These are phyloP conservation scores for Dascyllus trimaculatus DNA, from an alignment of 2,113 vertebrate species.

Conservation along the genomic window DNA sequence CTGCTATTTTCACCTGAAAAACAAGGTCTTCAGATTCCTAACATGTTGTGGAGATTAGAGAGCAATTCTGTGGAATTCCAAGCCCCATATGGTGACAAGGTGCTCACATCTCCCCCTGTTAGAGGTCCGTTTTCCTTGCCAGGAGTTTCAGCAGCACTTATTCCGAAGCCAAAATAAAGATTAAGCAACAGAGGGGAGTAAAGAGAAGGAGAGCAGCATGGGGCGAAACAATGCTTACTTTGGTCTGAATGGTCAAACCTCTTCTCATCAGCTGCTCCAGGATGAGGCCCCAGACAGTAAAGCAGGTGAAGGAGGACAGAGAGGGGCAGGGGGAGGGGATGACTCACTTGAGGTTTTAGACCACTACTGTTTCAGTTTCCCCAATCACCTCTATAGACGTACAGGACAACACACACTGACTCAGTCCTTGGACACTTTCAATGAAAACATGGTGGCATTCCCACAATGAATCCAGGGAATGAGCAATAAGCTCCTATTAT, in stretches of 20 bases:
- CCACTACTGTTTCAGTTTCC: conserved; percentile 49
- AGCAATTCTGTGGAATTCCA: conserved; percentile 65
- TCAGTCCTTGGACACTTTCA: conserved; percentile 55
- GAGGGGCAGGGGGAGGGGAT: conserved; percentile 12
- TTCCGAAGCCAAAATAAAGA: conserved; percentile 61
- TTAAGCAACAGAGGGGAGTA: conserved; percentile 40
- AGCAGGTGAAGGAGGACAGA: conserved; percentile 11
- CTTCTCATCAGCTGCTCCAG: conserved; percentile 7
- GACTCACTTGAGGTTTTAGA: conserved; percentile 67
- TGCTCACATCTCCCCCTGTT: conserved; percentile 61
- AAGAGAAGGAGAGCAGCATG: conserved; percentile 14
- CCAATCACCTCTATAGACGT: conserved; percentile 42
- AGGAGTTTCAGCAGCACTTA: conserved; percentile 51
- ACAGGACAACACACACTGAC: conserved; percentile 58
- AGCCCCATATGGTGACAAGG: conserved; percentile 76
- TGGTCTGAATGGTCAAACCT: conserved; percentile 20
- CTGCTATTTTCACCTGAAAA: conserved; percentile 63
- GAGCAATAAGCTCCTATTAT: conserved; percentile 54
- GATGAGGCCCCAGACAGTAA: conserved; percentile 1
- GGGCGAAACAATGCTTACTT: conserved; percentile 32
- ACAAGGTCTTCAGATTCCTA: conserved; percentile 70
- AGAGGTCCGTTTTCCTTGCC: conserved; percentile 56
- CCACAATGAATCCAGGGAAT: conserved; percentile 44
- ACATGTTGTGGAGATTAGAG: conserved; percentile 80
- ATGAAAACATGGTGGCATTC: conserved; percentile 57